Conservation (phyloP, 2,888 invertebrate genomes). For the Polia nebulosa region DNA sequence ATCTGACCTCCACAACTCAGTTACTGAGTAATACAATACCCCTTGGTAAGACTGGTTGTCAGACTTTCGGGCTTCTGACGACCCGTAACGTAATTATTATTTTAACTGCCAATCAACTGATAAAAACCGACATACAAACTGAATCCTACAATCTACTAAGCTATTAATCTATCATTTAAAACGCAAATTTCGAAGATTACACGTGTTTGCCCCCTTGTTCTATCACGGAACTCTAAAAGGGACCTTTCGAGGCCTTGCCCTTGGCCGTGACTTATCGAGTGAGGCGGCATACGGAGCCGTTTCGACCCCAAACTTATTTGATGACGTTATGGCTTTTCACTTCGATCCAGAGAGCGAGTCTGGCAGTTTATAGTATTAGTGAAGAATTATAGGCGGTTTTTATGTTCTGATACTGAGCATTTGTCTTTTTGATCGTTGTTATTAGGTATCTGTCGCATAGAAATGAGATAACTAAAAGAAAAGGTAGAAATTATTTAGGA, state of each 20-base stretch:
- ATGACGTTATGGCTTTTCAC: slow-evolving; percentile 25
- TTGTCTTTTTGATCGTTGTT: slow-evolving; percentile 10
- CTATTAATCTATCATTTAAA: neutral
- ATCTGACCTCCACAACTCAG: no score
- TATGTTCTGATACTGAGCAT: slow-evolving; percentile 7
- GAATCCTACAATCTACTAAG: neutral
- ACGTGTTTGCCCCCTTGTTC: slow-evolving; percentile 1
- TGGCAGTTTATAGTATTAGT: slow-evolving; percentile 34
- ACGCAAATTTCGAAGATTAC: neutral
- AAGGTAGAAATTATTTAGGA: no score
- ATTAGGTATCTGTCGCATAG: neutral
- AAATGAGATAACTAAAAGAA: no score
- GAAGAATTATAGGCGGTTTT: slow-evolving; percentile 18
- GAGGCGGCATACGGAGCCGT: slow-evolving; percentile 8
- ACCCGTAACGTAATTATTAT: neutral
- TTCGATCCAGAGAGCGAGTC: slow-evolving; percentile 9
- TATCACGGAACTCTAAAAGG: slow-evolving; percentile 10
- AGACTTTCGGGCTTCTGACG: no score
- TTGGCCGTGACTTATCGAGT: slow-evolving; percentile 46
- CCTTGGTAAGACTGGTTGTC: no score
- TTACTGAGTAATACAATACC: no score
- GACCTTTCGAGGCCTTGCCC: neutral
- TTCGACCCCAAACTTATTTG: slow-evolving; percentile 46
- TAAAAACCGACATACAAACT: neutral
- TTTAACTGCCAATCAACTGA: neutral